phyloP scores from a whole-genome alignment of 2,888 invertebrate species.

The Tortricodes alternella region DNA sequence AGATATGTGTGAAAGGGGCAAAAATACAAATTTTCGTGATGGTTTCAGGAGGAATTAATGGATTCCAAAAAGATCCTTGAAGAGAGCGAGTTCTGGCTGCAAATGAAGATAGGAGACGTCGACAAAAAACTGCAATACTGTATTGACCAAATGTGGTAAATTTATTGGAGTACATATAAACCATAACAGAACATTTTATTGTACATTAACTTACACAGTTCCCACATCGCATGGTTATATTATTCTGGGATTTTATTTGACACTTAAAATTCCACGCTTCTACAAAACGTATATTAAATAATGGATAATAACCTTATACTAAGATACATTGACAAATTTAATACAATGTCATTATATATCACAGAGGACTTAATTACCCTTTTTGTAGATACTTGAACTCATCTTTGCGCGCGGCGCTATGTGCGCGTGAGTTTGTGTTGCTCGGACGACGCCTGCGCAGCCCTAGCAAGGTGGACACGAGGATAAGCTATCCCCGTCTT shows the following conservation, averaged over 20 bases:
- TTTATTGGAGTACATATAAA: conserved; percentile 35
- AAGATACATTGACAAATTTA: conserved; percentile 40
- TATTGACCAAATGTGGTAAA: conserved; percentile 63
- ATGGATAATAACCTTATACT: conserved; percentile 12
- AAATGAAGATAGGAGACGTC: conserved; percentile 55
- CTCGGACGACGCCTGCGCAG: too few species aligned
- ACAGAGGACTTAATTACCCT: conserved; percentile 44
- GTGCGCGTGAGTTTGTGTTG: too few species aligned
- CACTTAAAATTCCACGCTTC: conserved; percentile 14
- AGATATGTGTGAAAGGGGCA: too few species aligned
- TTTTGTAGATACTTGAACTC: too few species aligned
- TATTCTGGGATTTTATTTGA: too few species aligned
- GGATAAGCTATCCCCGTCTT: too few species aligned
- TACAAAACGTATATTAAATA: conserved; percentile 13
- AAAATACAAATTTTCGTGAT: conserved; percentile 22
- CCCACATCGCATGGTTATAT: too few species aligned
- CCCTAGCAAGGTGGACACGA: too few species aligned
- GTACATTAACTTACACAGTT: conserved; percentile 21
- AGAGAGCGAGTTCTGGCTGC: conserved; percentile 59
- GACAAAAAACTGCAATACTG: conserved; percentile 65
- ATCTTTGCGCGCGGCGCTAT: too few species aligned
- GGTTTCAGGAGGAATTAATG: conserved; percentile 50
- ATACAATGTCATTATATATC: conserved; percentile 47
- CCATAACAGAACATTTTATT: conserved; percentile 44
- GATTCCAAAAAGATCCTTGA: conserved; percentile 54